A percentile compares a stretch with the other conserved stretches of the same genome.
These are phyloP conservation scores for Polydrusus tereticollis DNA, from an alignment of 2,888 invertebrate genomes.

Conservation along the genomic window DNA sequence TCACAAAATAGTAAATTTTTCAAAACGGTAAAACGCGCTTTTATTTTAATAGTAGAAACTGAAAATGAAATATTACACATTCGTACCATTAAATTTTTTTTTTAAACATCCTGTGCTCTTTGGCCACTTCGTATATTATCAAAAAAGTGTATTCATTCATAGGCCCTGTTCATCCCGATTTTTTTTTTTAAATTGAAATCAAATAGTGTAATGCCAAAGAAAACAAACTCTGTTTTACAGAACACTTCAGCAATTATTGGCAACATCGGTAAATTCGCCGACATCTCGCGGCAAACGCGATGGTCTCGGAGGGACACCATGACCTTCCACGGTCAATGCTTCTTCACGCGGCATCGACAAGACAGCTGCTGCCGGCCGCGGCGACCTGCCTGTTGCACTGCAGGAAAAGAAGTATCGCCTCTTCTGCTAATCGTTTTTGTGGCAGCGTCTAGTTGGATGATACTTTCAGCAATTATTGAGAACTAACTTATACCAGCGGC, in stretches of 20 bases:
- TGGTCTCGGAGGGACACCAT: conserved; percentile 33
- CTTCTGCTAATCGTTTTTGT: conserved; percentile 17
- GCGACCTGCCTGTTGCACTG: conserved; percentile 5
- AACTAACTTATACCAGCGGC: no score
- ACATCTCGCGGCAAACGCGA: conserved; percentile 22
- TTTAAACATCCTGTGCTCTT: no score
- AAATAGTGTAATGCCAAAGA: background rate
- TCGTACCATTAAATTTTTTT: no score
- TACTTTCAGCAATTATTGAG: background rate
- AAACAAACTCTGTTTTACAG: background rate
- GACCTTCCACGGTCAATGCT: conserved; percentile 46
- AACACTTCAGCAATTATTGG: conserved; percentile 11
- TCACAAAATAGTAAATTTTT: no score
- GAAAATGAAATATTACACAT: no score
- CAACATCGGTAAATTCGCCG: conserved; percentile 28
- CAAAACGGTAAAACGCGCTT: no score
- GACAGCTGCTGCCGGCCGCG: conserved; percentile 9
- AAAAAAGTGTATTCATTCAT: no score
- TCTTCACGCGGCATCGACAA: conserved; percentile 19
- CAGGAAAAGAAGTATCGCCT: conserved; percentile 8
- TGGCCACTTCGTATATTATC: no score
- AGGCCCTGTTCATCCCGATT: no score
- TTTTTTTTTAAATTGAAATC: background rate
- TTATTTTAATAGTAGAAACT: no score
- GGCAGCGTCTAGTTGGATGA: conserved; percentile 5